Conservation (phyloP, 2,797 vertebrate species). For the Oreonectes daqikongensis region DNA sequence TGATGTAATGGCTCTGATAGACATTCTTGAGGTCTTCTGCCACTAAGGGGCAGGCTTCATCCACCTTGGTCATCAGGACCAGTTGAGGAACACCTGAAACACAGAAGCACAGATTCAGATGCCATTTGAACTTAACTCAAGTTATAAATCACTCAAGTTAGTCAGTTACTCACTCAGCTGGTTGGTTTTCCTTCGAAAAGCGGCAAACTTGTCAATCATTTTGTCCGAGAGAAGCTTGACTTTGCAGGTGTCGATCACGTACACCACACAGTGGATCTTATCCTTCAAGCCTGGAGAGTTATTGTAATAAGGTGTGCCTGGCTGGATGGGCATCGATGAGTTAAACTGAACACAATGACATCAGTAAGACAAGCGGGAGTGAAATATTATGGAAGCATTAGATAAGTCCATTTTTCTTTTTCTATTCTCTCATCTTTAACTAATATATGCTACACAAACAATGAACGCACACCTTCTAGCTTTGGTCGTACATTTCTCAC, state of each 20-base stretch:
- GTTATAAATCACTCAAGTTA: neutral
- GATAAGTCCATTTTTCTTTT: no score
- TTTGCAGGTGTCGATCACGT: constrained; percentile 66
- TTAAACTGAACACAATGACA: constrained; percentile 63
- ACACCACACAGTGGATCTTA: constrained; percentile 70
- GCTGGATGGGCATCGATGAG: constrained; percentile 53
- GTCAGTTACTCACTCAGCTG: constrained; percentile 62
- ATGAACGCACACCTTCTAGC: no score
- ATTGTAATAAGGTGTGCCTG: constrained; percentile 54
- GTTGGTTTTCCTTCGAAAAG: constrained; percentile 67
- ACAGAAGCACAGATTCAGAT: neutral
- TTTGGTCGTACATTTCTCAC: constrained; percentile 28
- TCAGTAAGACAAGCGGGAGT: neutral
- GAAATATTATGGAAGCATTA: neutral
- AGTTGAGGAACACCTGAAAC: constrained; percentile 67
- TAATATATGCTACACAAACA: no score
- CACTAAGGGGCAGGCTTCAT: constrained; percentile 70
- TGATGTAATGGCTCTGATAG: constrained; percentile 67
- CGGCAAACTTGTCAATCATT: constrained; percentile 63
- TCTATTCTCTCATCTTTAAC: neutral
- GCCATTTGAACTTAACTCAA: neutral
- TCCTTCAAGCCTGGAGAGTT: constrained; percentile 60
- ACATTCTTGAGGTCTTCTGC: constrained; percentile 63
- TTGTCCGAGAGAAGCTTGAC: constrained; percentile 62
- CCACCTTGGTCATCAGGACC: constrained; percentile 71